Conservation (phyloP, 2,888 invertebrate genomes). For the Ptilodon capucinus region DNA sequence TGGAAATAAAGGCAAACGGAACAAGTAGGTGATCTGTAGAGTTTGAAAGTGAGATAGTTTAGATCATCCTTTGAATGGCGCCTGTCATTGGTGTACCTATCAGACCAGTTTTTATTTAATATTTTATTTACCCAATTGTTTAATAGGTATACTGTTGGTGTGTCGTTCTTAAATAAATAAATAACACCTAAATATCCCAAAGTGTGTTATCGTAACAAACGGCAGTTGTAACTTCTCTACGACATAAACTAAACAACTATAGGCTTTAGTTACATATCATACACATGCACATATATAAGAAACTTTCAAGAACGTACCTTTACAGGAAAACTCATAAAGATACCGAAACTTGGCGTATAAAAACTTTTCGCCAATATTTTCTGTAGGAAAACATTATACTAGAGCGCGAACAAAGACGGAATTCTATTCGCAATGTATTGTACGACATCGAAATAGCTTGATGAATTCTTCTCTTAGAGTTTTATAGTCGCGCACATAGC, state of each 20-base stretch:
- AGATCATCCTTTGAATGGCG: background rate
- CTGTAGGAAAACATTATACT: conserved; percentile 24
- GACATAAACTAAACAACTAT: conserved; percentile 17
- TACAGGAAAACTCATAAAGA: conserved; percentile 32
- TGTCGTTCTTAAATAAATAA: too few species aligned
- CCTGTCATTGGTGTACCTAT: too few species aligned
- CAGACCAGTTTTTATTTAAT: too few species aligned
- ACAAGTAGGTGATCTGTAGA: too few species aligned
- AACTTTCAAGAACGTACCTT: conserved; percentile 25
- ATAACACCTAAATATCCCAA: background rate
- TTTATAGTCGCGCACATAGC: too few species aligned
- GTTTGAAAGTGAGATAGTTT: background rate
- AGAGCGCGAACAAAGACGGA: conserved; percentile 19
- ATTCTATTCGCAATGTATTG: conserved; percentile 9
- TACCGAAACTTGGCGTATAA: conserved; percentile 33
- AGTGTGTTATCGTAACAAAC: conserved; percentile 11
- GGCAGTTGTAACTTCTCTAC: conserved; percentile 11
- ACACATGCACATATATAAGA: conserved; percentile 16
- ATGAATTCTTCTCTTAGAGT: too few species aligned
- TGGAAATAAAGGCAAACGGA: too few species aligned
- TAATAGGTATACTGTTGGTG: too few species aligned
- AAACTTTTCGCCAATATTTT: conserved; percentile 35
- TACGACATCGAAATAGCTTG: too few species aligned
- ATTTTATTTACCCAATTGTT: too few species aligned
- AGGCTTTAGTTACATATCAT: conserved; percentile 10